A percentile compares a stretch with the other conserved stretches of the same genome.
These are phyloP conservation scores for Mustela lutreola DNA, from an alignment of 2,113 vertebrate species.

Conservation along the genomic window DNA sequence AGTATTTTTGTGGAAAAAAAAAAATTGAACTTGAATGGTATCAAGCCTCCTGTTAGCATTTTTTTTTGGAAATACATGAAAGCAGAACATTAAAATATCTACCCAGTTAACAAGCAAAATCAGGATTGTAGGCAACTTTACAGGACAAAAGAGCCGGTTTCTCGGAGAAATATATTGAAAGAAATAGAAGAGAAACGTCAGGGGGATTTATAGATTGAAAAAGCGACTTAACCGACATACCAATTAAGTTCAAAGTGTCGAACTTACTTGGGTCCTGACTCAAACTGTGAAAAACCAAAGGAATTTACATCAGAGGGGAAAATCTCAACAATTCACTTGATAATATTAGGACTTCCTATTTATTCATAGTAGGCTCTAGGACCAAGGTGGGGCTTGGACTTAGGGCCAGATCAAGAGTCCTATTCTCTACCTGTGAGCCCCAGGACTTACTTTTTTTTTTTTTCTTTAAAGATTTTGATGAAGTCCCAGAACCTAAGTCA, in stretches of 20 bases:
- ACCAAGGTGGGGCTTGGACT: background rate
- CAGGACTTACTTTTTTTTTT: background rate
- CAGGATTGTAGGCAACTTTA: background rate
- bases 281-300: background rate
- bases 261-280: background rate
- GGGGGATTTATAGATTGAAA: background rate
- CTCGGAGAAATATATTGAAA: background rate
- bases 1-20: conserved; percentile 11
- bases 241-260: background rate
- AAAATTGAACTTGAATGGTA: background rate
- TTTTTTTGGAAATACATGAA: background rate
- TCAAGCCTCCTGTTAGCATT: background rate
- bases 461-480: no score
- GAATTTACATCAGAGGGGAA: background rate
- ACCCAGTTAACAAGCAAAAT: background rate
- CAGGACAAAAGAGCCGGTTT: background rate
- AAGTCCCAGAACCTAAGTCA: no score
- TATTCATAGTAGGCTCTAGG: background rate
- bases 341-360: background rate
- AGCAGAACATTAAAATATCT: background rate
- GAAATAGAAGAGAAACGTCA: conserved; percentile 20
- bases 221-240: background rate
- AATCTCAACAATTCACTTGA: background rate
- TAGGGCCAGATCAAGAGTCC: background rate
- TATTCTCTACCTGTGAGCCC: background rate